phyloP scores from a whole-genome alignment of 2,888 invertebrate species.

The Malacosoma neustria region DNA sequence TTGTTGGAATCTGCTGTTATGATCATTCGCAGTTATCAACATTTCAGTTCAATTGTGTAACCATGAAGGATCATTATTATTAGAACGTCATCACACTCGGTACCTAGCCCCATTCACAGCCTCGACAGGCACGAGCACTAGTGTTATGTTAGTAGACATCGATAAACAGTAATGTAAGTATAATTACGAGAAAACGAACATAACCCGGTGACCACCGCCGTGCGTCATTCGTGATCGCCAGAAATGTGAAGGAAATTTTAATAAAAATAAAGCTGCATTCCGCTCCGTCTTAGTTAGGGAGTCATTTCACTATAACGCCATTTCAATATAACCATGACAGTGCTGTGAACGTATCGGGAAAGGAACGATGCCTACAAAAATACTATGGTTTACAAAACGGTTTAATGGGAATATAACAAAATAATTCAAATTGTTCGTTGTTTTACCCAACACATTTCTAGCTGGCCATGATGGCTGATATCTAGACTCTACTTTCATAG shows the following conservation, averaged over 20 bases:
- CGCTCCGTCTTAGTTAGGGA: slow-evolving; percentile 35
- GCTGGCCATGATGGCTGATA: too few species aligned
- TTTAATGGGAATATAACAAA: too few species aligned
- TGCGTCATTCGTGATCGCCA: slow-evolving; percentile 48
- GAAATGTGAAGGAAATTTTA: slow-evolving; percentile 35
- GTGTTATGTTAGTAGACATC: slow-evolving; percentile 72
- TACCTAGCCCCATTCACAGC: slow-evolving; percentile 64
- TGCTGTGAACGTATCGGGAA: too few species aligned
- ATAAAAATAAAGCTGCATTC: slow-evolving; percentile 44
- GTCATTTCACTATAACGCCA: too few species aligned
- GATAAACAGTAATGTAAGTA: slow-evolving; percentile 49
- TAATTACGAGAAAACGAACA: slow-evolving; percentile 39
- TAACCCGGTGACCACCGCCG: slow-evolving; percentile 53
- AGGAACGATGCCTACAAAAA: too few species aligned
- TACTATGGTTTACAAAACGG: too few species aligned
- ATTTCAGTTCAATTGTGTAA: neutral
- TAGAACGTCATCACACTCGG: slow-evolving; percentile 47
- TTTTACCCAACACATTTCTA: too few species aligned
- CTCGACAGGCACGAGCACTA: slow-evolving; percentile 56
- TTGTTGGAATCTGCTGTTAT: too few species aligned
- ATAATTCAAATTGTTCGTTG: too few species aligned
- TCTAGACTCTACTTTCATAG: too few species aligned
- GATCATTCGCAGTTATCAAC: neutral
- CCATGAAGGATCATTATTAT: slow-evolving; percentile 35
- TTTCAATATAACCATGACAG: too few species aligned